phyloP scores from a whole-genome alignment of 2,888 invertebrate genomes.

The Oscheius myriophilus region DNA sequence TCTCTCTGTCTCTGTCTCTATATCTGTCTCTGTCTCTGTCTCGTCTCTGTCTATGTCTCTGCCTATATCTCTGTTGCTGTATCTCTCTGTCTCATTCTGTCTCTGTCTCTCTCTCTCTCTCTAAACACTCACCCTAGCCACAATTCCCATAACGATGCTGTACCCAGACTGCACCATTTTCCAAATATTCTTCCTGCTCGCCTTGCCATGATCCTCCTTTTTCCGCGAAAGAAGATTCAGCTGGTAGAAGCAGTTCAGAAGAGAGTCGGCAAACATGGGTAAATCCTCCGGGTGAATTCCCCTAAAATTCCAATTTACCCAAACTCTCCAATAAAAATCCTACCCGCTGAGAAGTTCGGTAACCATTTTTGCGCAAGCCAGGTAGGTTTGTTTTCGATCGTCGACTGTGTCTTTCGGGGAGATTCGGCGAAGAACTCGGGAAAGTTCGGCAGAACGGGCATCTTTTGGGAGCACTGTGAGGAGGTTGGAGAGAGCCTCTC shows the following conservation, averaged over 20 bases:
- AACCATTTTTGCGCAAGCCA: conserved; percentile 43
- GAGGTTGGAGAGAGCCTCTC: conserved; percentile 45
- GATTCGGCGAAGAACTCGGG: conserved; percentile 26
- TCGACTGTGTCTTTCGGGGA: conserved; percentile 51
- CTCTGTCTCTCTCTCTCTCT: not conserved
- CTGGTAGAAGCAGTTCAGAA: conserved; percentile 62
- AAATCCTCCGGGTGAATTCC: conserved; percentile 38
- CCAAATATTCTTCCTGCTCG: conserved; percentile 48
- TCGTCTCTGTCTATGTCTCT: not conserved
- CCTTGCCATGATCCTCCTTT: conserved; percentile 37
- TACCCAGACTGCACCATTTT: conserved; percentile 53
- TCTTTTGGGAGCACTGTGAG: conserved; percentile 33
- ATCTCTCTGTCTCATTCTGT: no score
- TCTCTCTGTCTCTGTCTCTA: not conserved
- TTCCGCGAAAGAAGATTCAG: conserved; percentile 55
- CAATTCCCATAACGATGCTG: conserved; percentile 57
- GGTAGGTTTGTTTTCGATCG: conserved; percentile 44
- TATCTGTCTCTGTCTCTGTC: no score
- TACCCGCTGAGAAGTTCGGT: conserved; percentile 50
- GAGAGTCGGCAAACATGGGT: conserved; percentile 58
- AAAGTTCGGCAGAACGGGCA: conserved; percentile 2
- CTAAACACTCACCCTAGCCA: conserved; percentile 45
- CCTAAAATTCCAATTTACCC: no score
- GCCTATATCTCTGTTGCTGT: not conserved
- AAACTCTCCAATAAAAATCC: conserved; percentile 6